Conservation (phyloP, 2,113 vertebrate species). For the Peromyscus californicus region DNA sequence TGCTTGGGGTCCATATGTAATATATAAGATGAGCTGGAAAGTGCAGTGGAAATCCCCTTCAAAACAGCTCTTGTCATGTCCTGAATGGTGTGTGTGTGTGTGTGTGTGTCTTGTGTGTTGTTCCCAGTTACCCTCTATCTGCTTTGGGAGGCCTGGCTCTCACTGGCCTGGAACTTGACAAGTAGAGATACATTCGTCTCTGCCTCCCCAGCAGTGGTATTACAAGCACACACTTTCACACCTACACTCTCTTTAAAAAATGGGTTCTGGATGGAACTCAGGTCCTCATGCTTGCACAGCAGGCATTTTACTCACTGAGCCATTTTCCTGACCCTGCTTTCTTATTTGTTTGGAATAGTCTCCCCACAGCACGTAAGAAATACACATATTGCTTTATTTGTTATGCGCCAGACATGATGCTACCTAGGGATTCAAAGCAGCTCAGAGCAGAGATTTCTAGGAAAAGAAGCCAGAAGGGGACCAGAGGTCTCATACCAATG, state of each 20-base stretch:
- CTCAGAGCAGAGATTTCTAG: background rate
- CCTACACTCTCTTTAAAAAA: background rate
- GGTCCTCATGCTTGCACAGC: background rate
- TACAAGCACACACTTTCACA: background rate
- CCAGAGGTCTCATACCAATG: background rate
- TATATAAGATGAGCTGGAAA: conserved; percentile 43
- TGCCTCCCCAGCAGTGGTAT: too few species aligned
- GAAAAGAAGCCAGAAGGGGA: background rate
- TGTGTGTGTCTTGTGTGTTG: background rate
- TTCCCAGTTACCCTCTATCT: background rate
- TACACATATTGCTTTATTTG: conserved; percentile 63
- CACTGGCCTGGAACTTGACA: background rate
- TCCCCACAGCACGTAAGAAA: conserved; percentile 63
- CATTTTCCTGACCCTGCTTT: background rate
- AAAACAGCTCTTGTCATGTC: background rate
- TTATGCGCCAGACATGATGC: conserved; percentile 64
- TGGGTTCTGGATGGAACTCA: background rate
- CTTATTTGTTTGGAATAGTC: conserved; percentile 67
- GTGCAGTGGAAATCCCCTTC: conserved; percentile 38
- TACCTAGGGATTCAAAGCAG: conserved; percentile 43
- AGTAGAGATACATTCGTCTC: too few species aligned
- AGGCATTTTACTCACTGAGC: background rate
- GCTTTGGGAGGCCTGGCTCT: background rate
- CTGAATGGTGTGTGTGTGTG: background rate
- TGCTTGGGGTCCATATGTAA: background rate